A percentile compares a stretch with the other conserved stretches of the same genome.
Evolutionary conservation across 2,113 vertebrate species (phyloP).

Genomic region (Crotophaga sulcirostris): DNA sequence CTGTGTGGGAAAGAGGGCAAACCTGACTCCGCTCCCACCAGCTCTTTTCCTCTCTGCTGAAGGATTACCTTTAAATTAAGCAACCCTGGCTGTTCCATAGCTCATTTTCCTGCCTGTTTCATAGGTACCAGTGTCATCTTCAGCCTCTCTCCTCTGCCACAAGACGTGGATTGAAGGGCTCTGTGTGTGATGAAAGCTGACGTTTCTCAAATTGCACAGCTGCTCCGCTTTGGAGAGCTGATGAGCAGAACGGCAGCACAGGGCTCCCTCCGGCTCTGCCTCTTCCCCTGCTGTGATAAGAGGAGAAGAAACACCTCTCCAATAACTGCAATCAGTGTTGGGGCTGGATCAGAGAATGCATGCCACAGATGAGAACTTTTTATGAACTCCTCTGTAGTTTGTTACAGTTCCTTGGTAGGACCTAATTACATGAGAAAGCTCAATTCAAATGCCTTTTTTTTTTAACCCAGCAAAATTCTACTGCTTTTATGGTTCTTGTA

Average conservation of each 20-base stretch:
- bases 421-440: conserved; percentile 16
- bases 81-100: not conserved
- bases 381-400: not conserved
- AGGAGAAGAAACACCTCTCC: not conserved
- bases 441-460: not conserved
- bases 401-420: not conserved
- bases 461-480: not conserved
- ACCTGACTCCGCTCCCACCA: not conserved
- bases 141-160: not conserved
- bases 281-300: not conserved
- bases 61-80: not conserved
- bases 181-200: not conserved
- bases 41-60: not conserved
- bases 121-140: not conserved
- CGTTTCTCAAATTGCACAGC: not conserved
- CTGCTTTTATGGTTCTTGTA: not conserved
- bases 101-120: not conserved
- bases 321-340: not conserved
- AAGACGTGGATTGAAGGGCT: not conserved
- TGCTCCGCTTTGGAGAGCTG: not conserved
- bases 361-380: not conserved
- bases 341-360: not conserved
- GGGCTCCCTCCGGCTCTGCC: not conserved
- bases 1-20: not conserved
- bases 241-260: fast-evolving